Percentiles rank a stretch among this genome's conserved stretches.
Evolutionary conservation across 1,140 invertebrate species (phyloP).

Genomic region (Conopomorpha cramerella): DNA sequence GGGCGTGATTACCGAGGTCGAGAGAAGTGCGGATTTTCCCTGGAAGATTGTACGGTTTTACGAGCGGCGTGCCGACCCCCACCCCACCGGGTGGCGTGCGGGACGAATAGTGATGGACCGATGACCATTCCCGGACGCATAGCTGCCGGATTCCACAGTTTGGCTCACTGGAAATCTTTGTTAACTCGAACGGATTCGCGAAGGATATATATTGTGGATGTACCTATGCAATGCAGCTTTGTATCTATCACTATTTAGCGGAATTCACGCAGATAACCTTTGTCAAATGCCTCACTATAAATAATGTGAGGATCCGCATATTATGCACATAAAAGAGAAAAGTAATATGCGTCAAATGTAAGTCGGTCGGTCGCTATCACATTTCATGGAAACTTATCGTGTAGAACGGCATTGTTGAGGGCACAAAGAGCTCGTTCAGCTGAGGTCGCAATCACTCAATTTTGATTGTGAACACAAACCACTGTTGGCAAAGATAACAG

Average conservation of each 20-base stretch:
- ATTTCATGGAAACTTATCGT: not conserved
- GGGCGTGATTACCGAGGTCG: not conserved
- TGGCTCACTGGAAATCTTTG: not conserved
- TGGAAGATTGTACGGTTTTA: not conserved
- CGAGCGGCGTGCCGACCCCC: not conserved
- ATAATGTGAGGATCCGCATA: not conserved
- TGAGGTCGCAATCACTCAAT: not conserved
- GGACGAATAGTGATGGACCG: not conserved
- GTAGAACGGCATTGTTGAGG: not conserved
- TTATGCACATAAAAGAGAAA: not conserved
- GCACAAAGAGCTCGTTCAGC: not conserved
- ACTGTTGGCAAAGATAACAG: not conserved
- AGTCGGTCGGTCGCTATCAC: too few species aligned
- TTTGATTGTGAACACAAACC: not conserved
- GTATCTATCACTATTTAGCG: too few species aligned
- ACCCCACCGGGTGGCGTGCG: too few species aligned
- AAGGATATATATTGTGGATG: not conserved
- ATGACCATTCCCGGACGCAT: not conserved
- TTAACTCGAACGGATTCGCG: too few species aligned
- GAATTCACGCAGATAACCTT: not conserved
- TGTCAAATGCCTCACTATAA: not conserved
- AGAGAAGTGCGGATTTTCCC: not conserved
- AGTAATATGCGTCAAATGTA: too few species aligned
- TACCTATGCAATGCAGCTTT: too few species aligned
- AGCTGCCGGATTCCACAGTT: not conserved